A percentile compares a stretch with the other conserved stretches of the same genome.
Conservation (phyloP, 2,113 vertebrate genomes). For the Psittacara wagleri region DNA sequence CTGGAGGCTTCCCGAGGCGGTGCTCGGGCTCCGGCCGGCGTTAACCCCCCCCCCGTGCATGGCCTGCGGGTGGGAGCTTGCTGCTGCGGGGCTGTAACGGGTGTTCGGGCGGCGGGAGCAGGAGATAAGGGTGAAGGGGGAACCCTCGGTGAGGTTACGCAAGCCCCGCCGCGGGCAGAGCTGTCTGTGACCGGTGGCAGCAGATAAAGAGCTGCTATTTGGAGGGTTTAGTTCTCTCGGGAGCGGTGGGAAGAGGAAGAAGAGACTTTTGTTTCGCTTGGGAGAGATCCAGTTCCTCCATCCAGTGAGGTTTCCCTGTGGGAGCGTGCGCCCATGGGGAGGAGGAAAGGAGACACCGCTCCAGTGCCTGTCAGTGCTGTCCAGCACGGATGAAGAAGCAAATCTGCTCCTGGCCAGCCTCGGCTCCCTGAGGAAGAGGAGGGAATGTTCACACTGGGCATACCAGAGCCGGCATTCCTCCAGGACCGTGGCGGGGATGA, state of each 20-base stretch:
- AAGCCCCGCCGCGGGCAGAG: neutral
- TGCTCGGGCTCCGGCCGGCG: too few relatives aligned
- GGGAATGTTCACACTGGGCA: neutral
- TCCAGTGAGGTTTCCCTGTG: neutral
- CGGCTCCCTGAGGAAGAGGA: neutral
- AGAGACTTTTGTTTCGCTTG: neutral
- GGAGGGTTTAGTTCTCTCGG: neutral
- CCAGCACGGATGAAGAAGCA: neutral
- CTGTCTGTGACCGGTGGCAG: neutral
- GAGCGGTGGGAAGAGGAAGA: neutral
- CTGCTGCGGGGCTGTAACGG: too few relatives aligned
- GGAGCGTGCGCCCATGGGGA: neutral
- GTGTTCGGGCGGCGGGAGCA: fast-evolving
- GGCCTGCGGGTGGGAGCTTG: neutral
- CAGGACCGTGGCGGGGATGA: neutral
- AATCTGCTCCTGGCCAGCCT: neutral
- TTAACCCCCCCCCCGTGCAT: neutral
- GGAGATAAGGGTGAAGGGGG: neutral
- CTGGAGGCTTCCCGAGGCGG: neutral
- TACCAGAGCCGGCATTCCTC: neutral
- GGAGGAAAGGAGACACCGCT: neutral
- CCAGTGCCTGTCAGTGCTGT: neutral
- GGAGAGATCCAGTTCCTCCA: neutral
- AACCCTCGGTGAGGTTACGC: neutral
- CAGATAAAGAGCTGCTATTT: neutral